phyloP scores from a whole-genome alignment of 2,797 vertebrate species.

The Percopsis omiscomaycus region DNA sequence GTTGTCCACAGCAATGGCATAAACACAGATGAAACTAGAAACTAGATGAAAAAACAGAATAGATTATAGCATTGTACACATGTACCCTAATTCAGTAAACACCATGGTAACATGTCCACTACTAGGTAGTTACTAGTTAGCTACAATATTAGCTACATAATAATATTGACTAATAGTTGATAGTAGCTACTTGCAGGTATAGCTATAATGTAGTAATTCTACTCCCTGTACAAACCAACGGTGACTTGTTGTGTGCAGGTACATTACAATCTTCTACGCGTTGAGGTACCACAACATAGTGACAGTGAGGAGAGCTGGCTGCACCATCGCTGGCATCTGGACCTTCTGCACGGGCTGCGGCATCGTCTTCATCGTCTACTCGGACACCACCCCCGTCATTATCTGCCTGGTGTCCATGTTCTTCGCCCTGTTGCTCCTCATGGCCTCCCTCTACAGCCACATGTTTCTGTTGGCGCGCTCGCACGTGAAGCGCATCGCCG shows the following conservation, averaged over 20 bases:
- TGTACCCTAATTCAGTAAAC: too few species aligned
- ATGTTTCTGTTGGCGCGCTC: conserved; percentile 96
- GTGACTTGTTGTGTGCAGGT: conserved; percentile 56
- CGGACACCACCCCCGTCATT: conserved; percentile 88
- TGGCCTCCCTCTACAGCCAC: conserved; percentile 97
- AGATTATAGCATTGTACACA: too few species aligned
- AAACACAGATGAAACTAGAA: too few species aligned
- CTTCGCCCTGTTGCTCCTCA: conserved; percentile 92
- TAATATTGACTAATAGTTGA: too few species aligned
- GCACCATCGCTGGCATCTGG: conserved; percentile 91
- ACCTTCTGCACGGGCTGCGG: conserved; percentile 89
- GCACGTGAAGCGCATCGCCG: conserved; percentile 91
- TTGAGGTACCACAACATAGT: conserved; percentile 96
- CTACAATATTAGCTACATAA: too few species aligned
- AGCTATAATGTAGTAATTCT: too few species aligned
- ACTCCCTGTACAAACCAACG: background rate
- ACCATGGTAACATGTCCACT: too few species aligned
- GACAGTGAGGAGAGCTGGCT: conserved; percentile 84
- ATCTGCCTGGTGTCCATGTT: conserved; percentile 95
- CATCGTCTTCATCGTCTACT: conserved; percentile 93
- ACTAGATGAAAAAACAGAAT: too few species aligned
- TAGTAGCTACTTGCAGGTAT: too few species aligned
- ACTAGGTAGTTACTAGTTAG: too few species aligned
- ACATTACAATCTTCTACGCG: conserved; percentile 96
- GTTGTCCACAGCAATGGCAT: too few species aligned